Base-by-base conservation (phyloP, 2,888 invertebrate species). In the Hedya salicella region DNA sequence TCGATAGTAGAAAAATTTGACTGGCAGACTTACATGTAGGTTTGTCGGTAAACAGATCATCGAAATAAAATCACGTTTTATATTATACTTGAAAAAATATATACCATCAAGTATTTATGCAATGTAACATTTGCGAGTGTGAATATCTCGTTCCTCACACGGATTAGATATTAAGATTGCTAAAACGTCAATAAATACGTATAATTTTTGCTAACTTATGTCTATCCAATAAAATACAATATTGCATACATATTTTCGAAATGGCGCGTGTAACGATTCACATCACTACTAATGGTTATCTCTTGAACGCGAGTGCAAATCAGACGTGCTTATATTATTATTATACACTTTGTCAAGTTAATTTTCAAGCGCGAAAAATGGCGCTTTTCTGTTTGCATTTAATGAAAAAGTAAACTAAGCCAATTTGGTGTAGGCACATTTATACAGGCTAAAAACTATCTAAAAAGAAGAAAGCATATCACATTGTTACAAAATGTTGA, bases 291-390 rank as follows among this genome's bases (percentile, higher is more conserved):
- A 60, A 60, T 49, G 59, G 49, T 39, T 49, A 60, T 60, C 48
- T 36, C 21, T 5, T 9, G 13, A 5, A 39, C 48, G 32, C 19
- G 59, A 36, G 48, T 48, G 59, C 16, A 48, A 59, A 59, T 59
- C 48, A 21, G 48, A 59, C 39, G 21, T 39, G 48, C 48, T 59
- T 49, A 49, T 48, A 25, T 36, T 16, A 25, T 36, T 16, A 56
- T 56, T 56, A 56, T 57, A 44, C 57, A 60, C 48, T 60, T 60
- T 60, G 25, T 49, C 39, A 11, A 39, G 25, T 46, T 60, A 49
- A 60, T 60, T 39, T 36, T 16, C 1, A 19, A 39, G 39, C 6
- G 17, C 59, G 21, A 19, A 59, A 59, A 49, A 60, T 49, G 59
- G 21, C 49, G 49, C 49, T 60, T 49, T 39, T 49, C 11, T 25